Evolutionary conservation across 2,888 invertebrate genomes (phyloP).

Genomic region (Oxystoma pomonae): DNA sequence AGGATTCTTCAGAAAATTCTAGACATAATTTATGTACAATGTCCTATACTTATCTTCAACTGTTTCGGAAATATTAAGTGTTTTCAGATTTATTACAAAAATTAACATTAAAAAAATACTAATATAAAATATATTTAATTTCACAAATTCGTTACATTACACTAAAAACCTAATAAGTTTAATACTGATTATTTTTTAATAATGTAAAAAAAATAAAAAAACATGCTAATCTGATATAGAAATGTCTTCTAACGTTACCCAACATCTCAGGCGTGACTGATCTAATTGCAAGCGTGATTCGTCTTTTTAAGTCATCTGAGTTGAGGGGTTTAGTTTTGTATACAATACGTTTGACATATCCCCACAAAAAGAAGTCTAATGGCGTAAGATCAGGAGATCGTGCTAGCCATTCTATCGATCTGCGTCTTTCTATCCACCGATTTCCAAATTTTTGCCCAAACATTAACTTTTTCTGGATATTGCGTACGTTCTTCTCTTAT

Average conservation of each 20-base stretch:
- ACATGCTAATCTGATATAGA: slow-evolving; percentile 14
- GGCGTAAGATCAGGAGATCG: not conserved
- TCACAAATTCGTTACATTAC: slow-evolving; percentile 7
- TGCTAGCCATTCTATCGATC: not conserved
- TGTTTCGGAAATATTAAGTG: slow-evolving; percentile 10
- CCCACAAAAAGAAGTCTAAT: not conserved
- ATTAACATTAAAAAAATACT: slow-evolving; percentile 7
- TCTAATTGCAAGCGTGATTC: slow-evolving; percentile 19
- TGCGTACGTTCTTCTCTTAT: slow-evolving; percentile 14
- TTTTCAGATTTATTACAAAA: slow-evolving; percentile 8
- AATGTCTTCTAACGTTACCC: slow-evolving; percentile 19
- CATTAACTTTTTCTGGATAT: slow-evolving; percentile 13
- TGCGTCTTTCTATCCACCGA: not conserved
- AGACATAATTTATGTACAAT: slow-evolving; percentile 2
- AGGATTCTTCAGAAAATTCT: not conserved
- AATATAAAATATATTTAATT: too few species aligned
- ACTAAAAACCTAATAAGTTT: slow-evolving; percentile 9
- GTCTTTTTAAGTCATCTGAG: slow-evolving; percentile 5
- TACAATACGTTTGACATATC: not conserved
- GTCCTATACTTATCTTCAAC: slow-evolving; percentile 10
- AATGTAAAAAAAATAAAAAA: slow-evolving; percentile 6
- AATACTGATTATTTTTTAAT: not conserved
- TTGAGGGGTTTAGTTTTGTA: slow-evolving; percentile 7
- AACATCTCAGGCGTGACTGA: slow-evolving; percentile 23
- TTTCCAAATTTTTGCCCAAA: not conserved